Base-by-base conservation (phyloP, 2,113 vertebrate species). In the Origma solitaria region DNA sequence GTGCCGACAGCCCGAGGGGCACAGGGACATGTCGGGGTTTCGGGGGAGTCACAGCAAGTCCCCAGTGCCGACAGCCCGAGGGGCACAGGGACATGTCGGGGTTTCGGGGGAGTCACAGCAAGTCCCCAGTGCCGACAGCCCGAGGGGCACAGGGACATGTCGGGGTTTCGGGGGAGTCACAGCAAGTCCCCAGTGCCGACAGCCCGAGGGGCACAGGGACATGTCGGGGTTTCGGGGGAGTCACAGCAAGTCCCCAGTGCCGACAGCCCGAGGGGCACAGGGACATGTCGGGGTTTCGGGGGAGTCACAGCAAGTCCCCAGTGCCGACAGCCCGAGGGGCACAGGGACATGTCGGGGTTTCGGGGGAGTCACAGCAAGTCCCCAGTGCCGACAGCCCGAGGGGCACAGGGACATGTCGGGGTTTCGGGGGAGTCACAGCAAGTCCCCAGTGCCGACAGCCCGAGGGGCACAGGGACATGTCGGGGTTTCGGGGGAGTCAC, bases 111-210 rank as follows among this genome's bases (percentile, higher is more conserved):
- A 13, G 37, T 19, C 35, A 37, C 23, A 35, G 15, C 5, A n/a
- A 27, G 18, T 10, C 18, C 61, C 18, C 44, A 10, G 44, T 7
- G 16, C 4, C 5, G 51, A 8, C 9, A 15, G 21, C 66, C n/a
- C 30, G 6, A 10, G 20, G 49, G 68, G 4, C 42, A 25, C 31
- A 7, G 31, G 62, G 50, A 53, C 69, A 33, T 7, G 30, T 3
- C 4, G 30, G 6, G 50, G 25, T 2, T 20, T 27, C 4, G 40
- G 11, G 38, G 31, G 4, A 27, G 16, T 10, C 50, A 37, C 14
- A 15, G 13, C 3, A 42, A 3, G 20, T 50, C 13, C 33, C 24
- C 51, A 7, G 27, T 2, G 0, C 16, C 11, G 30, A 2, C 3
- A 27, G n/a, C 38, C 22, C 21, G 1, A 7, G 30, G n/a, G 28